phyloP scores from a whole-genome alignment of 1,140 invertebrate genomes.

The Atopsyche davidsoni region DNA sequence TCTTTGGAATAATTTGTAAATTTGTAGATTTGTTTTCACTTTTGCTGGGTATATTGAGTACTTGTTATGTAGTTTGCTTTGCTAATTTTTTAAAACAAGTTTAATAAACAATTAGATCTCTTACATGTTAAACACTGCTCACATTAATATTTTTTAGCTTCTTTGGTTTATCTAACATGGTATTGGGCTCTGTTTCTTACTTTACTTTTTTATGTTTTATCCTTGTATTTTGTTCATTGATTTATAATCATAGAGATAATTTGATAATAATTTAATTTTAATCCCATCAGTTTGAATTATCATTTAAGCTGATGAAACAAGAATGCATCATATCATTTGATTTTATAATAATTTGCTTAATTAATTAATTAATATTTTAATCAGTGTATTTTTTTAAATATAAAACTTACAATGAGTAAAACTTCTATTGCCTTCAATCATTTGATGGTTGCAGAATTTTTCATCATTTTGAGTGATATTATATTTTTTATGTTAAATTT shows the following conservation, averaged over 20 bases:
- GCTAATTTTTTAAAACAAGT: no score
- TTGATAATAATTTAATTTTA: conserved; percentile 12
- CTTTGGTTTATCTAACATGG: background rate
- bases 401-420: no score
- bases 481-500: no score
- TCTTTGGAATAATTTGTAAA: background rate
- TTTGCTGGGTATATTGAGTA: no score
- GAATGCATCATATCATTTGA: conserved; percentile 53
- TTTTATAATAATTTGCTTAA: conserved; percentile 36
- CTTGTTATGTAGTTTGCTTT: no score
- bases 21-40: background rate
- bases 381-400: no score
- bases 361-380: no score
- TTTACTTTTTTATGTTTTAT: conserved; percentile 5
- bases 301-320: conserved; percentile 33
- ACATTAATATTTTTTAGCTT: conserved; percentile 3
- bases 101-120: no score
- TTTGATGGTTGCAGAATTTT: no score
- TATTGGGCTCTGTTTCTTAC: background rate
- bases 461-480: no score
- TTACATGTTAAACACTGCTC: no score
- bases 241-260: conserved; percentile 5
- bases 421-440: no score
- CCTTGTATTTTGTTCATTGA: conserved; percentile 1
- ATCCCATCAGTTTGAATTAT: conserved; percentile 12